These are phyloP conservation scores for Candidula unifasciata DNA, from an alignment of 2,888 invertebrate species.

Conservation along the genomic window DNA sequence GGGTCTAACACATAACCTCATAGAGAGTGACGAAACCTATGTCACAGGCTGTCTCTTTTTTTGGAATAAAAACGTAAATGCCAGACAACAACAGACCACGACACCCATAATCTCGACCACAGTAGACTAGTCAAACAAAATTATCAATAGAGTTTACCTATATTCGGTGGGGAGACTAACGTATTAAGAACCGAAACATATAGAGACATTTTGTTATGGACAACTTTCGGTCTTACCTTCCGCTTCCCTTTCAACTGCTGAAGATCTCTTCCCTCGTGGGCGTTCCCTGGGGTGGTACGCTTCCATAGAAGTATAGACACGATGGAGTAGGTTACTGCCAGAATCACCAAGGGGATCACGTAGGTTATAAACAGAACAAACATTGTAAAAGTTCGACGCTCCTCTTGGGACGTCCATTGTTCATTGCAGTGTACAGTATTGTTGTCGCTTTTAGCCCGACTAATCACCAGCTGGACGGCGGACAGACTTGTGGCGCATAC, in stretches of 20 bases:
- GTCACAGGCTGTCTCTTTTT: no score
- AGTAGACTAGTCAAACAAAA: no score
- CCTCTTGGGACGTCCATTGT: constrained; percentile 57
- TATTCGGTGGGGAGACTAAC: no score
- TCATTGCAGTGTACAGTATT: constrained; percentile 62
- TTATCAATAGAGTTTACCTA: no score
- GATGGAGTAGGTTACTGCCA: constrained; percentile 78
- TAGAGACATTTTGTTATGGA: not conserved
- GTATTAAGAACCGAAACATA: no score
- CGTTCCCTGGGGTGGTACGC: constrained; percentile 79
- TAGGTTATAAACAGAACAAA: constrained; percentile 74
- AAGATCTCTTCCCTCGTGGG: constrained; percentile 78
- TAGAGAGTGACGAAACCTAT: no score
- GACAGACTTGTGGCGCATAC: constrained; percentile 76
- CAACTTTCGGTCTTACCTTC: constrained; percentile 72
- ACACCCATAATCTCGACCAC: no score
- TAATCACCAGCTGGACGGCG: constrained; percentile 77
- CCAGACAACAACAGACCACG: not conserved
- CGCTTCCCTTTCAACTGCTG: constrained; percentile 78
- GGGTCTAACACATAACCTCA: no score
- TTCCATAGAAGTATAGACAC: constrained; percentile 79
- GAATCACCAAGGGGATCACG: constrained; percentile 65
- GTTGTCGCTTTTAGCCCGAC: constrained; percentile 63
- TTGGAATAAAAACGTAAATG: no score
- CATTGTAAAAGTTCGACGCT: constrained; percentile 69